Conservation (phyloP, 2,113 vertebrate species). For the Australoheros scitulus region DNA sequence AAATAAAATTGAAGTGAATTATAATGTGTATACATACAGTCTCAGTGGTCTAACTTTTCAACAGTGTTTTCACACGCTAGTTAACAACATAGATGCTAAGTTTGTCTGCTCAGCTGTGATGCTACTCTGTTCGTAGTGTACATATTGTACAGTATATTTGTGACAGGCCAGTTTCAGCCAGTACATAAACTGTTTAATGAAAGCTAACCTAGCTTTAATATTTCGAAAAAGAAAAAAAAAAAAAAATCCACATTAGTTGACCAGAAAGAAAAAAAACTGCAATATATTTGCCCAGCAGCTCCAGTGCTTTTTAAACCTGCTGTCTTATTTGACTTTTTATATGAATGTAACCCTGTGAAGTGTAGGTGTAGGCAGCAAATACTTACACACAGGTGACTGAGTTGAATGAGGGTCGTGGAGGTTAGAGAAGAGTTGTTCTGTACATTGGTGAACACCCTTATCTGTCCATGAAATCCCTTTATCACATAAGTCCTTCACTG, state of each 20-base stretch:
- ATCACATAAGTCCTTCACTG: background rate
- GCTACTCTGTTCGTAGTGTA: background rate
- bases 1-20: too few species aligned
- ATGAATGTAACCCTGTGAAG: background rate
- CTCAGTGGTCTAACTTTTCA: too few species aligned
- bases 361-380: background rate
- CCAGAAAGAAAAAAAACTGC: background rate
- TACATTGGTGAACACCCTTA: rapidly evolving
- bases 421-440: background rate
- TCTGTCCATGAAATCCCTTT: background rate
- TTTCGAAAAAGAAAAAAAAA: background rate
- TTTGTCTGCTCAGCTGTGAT: background rate
- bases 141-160: background rate
- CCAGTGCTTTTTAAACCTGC: background rate
- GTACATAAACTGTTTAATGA: background rate
- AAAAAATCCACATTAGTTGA: background rate
- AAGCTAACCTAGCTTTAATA: background rate
- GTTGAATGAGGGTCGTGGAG: background rate
- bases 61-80: background rate
- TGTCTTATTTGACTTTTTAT: rapidly evolving
- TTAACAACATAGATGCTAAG: background rate
- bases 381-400: background rate
- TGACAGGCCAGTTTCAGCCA: background rate
- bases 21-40: too few species aligned
- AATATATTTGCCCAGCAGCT: background rate